Evolutionary conservation across 2,888 invertebrate species (phyloP).

Genomic region (Hirtodrosophila duncani): DNA sequence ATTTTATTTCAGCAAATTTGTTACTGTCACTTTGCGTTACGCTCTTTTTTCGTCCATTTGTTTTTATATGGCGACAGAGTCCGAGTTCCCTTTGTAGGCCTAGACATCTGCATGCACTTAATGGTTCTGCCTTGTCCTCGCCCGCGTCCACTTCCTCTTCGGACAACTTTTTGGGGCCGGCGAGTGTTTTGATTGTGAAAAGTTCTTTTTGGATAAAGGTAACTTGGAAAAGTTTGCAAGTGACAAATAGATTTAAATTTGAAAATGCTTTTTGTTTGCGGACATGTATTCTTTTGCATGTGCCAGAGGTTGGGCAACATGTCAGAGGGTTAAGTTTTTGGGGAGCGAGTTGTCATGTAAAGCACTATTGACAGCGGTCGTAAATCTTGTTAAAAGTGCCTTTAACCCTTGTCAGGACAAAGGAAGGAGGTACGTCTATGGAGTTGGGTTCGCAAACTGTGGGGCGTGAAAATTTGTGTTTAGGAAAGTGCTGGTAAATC

Average conservation of each 20-base stretch:
- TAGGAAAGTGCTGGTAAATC: slow-evolving; percentile 48
- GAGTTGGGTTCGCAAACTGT: slow-evolving; percentile 12
- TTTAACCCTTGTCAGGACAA: slow-evolving; percentile 55
- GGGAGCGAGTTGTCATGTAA: slow-evolving; percentile 21
- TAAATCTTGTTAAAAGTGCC: slow-evolving; percentile 65
- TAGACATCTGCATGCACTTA: slow-evolving; percentile 33
- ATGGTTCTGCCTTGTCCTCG: no score
- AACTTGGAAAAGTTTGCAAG: slow-evolving; percentile 63
- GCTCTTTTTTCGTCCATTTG: slow-evolving; percentile 26
- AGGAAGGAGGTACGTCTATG: background rate
- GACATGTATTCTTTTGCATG: slow-evolving; percentile 22
- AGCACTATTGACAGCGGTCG: slow-evolving; percentile 71
- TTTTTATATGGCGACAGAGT: no score
- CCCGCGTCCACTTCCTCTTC: no score
- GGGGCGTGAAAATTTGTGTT: slow-evolving; percentile 47
- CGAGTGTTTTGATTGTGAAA: slow-evolving; percentile 40
- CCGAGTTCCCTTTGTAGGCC: slow-evolving; percentile 16
- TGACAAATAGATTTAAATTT: slow-evolving; percentile 71
- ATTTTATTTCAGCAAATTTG: slow-evolving; percentile 66
- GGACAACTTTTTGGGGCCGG: slow-evolving; percentile 27
- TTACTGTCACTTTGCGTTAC: slow-evolving; percentile 65
- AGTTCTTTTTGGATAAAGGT: slow-evolving; percentile 44
- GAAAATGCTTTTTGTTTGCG: slow-evolving; percentile 61
- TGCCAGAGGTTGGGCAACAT: slow-evolving; percentile 8
- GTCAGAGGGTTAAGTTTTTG: slow-evolving; percentile 9